A percentile compares a stretch with the other conserved stretches of the same genome.
phyloP scores from a whole-genome alignment of 2,797 vertebrate species.

The Malacoraja senta region DNA sequence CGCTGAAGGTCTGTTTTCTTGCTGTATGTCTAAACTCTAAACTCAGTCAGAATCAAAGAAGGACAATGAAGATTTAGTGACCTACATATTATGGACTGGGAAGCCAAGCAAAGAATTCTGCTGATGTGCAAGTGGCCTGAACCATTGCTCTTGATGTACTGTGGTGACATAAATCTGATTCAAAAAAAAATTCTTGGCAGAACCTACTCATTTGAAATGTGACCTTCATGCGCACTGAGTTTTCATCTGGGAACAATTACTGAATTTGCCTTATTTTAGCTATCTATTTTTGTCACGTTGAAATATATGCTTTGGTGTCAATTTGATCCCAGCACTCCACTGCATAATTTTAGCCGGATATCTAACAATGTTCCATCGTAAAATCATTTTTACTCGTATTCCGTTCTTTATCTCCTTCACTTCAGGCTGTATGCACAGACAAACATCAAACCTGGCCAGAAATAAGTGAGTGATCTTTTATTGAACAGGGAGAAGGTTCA shows the following conservation, averaged over 20 bases:
- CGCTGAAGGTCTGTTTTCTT: too few relatives aligned
- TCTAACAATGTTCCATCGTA: not conserved
- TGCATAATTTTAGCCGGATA: not conserved
- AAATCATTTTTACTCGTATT: not conserved
- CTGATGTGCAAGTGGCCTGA: not conserved
- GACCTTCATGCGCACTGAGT: not conserved
- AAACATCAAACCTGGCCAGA: not conserved
- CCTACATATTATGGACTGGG: not conserved
- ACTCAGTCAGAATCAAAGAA: not conserved
- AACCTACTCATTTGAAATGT: not conserved
- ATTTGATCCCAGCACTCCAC: not conserved
- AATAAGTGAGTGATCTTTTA: not conserved
- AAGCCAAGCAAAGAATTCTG: conserved; percentile 11
- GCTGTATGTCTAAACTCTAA: too few relatives aligned
- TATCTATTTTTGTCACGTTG: conserved; percentile 19
- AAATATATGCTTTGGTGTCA: not conserved
- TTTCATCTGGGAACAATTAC: not conserved
- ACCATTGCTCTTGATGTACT: not conserved
- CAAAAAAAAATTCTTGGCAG: not conserved
- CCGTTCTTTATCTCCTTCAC: not conserved
- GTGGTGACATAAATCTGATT: conserved; percentile 17
- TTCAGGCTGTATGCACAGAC: not conserved
- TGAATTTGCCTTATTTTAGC: not conserved
- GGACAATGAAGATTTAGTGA: conserved; percentile 17
- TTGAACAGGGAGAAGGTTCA: not conserved